Conservation (phyloP, 1,140 invertebrate species). For the Drosophila ercepeae region DNA sequence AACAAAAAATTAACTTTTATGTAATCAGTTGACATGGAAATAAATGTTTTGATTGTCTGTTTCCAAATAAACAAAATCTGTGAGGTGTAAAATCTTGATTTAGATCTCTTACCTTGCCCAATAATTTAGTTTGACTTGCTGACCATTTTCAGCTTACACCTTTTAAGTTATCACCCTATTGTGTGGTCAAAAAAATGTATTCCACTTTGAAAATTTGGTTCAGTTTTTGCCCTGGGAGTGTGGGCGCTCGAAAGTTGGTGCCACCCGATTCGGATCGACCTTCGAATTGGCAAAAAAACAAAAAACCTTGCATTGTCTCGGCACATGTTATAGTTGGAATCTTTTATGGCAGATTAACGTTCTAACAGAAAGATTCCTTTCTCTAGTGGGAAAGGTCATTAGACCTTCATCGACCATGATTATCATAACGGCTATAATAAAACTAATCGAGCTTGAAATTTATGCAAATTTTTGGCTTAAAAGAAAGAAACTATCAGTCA, state of each 20-base stretch:
- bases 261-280: constrained; percentile 8
- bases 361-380: constrained; percentile 29
- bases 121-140: constrained; percentile 1
- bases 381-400: constrained; percentile 41
- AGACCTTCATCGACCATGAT: constrained; percentile 30
- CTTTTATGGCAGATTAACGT: constrained; percentile 7
- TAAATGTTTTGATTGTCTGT: not conserved
- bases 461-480: constrained; percentile 33
- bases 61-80: not conserved
- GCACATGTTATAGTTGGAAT: constrained; percentile 8
- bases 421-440: constrained; percentile 40
- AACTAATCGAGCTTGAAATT: constrained; percentile 45
- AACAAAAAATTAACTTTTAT: not conserved
- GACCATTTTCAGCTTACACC: not conserved
- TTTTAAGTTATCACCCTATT: constrained; percentile 36
- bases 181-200: constrained; percentile 26
- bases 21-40: not conserved
- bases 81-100: not conserved
- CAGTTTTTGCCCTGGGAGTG: constrained; percentile 12
- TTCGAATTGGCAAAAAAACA: constrained; percentile 19
- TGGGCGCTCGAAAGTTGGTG: constrained; percentile 23
- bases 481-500: constrained; percentile 25
- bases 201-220: constrained; percentile 33
- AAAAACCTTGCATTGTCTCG: constrained; percentile 46
- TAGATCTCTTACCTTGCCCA: constrained; percentile 4